Evolutionary conservation across 2,113 vertebrate genomes (phyloP).

Genomic region (Larimichthys crocea): DNA sequence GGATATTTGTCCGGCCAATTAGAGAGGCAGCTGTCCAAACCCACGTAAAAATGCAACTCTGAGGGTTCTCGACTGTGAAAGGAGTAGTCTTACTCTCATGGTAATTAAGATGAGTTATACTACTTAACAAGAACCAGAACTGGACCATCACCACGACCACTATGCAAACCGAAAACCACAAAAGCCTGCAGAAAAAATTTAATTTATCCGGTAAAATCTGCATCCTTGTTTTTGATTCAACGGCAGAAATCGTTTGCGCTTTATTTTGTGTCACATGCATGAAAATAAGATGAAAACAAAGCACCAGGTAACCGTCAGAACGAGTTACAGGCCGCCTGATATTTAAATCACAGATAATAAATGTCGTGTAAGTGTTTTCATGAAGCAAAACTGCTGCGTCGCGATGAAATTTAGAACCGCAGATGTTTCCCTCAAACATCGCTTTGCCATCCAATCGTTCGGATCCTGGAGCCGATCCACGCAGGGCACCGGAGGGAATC

Average conservation of each 20-base stretch:
- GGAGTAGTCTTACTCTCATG: no score
- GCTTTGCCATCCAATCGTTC: no score
- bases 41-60: neutral
- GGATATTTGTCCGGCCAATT: slow-evolving; percentile 1
- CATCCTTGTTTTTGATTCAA: no score
- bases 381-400: neutral
- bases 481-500: slow-evolving; percentile 17
- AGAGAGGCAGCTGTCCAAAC: slow-evolving; percentile 18
- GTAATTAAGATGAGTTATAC: no score
- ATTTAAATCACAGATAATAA: neutral
- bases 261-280: no score
- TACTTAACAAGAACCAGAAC: neutral
- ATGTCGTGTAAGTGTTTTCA: neutral
- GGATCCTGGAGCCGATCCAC: neutral
- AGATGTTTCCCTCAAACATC: neutral
- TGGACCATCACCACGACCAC: neutral
- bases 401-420: neutral
- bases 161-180: no score
- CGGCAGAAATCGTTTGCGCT: no score
- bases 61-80: neutral
- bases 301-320: no score
- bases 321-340: neutral
- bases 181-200: no score
- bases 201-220: no score
- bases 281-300: no score